Evolutionary conservation across 2,113 vertebrate species (phyloP).

Genomic region (Haplochromis vanheusdeni): DNA sequence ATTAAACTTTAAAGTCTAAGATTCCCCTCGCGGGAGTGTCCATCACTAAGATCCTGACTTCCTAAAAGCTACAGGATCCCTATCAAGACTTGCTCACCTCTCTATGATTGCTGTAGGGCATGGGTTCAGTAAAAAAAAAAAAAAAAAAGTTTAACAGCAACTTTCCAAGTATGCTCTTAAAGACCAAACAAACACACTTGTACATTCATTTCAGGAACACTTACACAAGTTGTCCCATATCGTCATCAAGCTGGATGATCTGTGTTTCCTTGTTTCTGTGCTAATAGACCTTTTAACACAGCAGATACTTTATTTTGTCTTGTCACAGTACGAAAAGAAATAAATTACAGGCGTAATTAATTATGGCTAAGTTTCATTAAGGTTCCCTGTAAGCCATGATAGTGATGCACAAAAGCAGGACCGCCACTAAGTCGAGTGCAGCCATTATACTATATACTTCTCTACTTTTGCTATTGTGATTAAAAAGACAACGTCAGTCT

Average conservation of each 20-base stretch:
- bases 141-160: background rate
- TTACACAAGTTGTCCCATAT: background rate
- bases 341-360: background rate
- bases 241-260: background rate
- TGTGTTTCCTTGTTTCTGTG: background rate
- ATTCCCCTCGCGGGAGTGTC: background rate
- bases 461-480: background rate
- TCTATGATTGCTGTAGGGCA: background rate
- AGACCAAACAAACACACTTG: background rate
- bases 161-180: background rate
- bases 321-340: background rate
- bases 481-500: background rate
- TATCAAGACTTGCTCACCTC: background rate
- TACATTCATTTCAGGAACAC: background rate
- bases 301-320: background rate
- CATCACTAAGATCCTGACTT: background rate
- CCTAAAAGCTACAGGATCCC: background rate
- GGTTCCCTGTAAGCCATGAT: background rate
- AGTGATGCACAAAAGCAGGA: background rate
- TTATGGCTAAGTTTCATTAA: background rate
- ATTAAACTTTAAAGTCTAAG: background rate
- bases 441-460: background rate
- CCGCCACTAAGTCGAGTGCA: background rate
- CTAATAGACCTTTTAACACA: background rate
- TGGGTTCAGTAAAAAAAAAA: background rate